Evolutionary conservation across 2,888 invertebrate species (phyloP), one percentile per base, ranked within the genome.

Genomic region (Pammene aurita): DNA sequence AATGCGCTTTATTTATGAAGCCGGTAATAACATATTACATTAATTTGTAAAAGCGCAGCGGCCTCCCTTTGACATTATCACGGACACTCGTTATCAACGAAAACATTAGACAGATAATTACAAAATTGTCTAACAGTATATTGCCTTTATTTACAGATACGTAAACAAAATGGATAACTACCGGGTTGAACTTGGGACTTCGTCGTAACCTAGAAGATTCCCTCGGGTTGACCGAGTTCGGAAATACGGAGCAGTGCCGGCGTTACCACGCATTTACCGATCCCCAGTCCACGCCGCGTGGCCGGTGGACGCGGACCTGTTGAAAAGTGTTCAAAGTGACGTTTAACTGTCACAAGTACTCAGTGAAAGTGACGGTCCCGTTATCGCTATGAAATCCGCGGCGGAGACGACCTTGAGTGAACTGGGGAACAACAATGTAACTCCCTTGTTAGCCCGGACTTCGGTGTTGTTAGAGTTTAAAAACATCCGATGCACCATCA

Each of bases 401-500:
- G 84, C 86, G 70, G 85, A 86, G 13, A 71, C 78, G 60, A 75
- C 78, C n/a, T 77, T 81, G 54, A 71, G 82, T 62, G 85, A 78
- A 48, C 73, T 83, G 46, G 83, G 83, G 10, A 92, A 92, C 74
- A 92, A 92, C 73, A 92, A 92, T 72, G 87, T 91, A 11, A 78
- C 85, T n/a, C 87, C 91, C 13, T 72, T 90, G n/a, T 64, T 89
- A 16, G 87, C 90, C 0, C 93, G 96, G 73, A 93, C 94, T 54
- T 94, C 95, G 11, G 93, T 96, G 67, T 93, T 96, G 74, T 85
- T 97, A 66, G 93, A 94, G 72, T 97, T 96, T 80, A 93, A 92
- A 67, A 93, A 96, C 78, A 92, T 97, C 42, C 93, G 93, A 0
- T 96, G 95, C 78, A 85, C 92, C 6, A 92, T 96, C 42, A 93